A percentile compares a stretch with the other conserved stretches of the same genome.
phyloP scores from a whole-genome alignment of 2,888 invertebrate genomes.

The Cephalotes varians region DNA sequence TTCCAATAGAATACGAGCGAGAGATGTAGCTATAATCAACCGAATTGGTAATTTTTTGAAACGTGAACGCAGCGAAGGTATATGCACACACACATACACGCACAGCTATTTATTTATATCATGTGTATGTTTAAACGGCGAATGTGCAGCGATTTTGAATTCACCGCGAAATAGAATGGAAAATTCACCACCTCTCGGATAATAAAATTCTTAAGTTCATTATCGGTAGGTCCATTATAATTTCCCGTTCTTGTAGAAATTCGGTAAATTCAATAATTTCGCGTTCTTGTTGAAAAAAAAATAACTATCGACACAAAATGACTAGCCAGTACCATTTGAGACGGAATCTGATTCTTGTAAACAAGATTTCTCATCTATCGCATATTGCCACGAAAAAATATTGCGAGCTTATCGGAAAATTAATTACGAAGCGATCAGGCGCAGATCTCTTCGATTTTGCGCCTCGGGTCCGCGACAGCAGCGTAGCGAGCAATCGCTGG shows the following conservation, averaged over 20 bases:
- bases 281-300: not conserved
- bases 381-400: not conserved
- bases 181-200: not conserved
- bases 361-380: not conserved
- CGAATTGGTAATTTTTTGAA: not conserved
- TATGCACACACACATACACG: not conserved
- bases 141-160: not conserved
- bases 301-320: not conserved
- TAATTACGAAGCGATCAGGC: not conserved
- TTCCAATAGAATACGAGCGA: constrained; percentile 7
- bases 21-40: not conserved
- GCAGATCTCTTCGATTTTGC: not conserved
- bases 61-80: not conserved
- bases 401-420: not conserved
- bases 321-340: not conserved
- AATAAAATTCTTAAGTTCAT: not conserved
- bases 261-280: not conserved
- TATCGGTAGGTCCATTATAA: not conserved
- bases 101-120: constrained; percentile 4
- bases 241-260: not conserved
- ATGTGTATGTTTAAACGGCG: not conserved
- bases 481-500: not conserved
- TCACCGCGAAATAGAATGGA: not conserved
- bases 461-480: not conserved
- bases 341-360: not conserved